A percentile compares a stretch with the other conserved stretches of the same genome.
Conservation (phyloP, 1,140 invertebrate genomes). For the Drosophila oshimai region DNA sequence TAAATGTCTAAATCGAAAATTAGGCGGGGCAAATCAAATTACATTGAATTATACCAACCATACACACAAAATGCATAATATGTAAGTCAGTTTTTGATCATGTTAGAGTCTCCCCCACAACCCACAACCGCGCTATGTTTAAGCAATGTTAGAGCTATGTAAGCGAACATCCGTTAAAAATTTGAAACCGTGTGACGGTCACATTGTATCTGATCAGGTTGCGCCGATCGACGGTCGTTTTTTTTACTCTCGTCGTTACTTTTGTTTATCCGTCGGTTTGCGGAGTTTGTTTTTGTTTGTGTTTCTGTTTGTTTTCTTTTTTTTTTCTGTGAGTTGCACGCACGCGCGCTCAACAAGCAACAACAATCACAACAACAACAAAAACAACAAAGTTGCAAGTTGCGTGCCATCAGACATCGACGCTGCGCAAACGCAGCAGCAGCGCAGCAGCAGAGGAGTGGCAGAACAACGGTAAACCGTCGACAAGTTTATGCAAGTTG, state of each 20-base stretch:
- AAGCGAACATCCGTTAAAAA: too few species aligned
- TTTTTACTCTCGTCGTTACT: not conserved
- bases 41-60: too few species aligned
- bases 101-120: too few species aligned
- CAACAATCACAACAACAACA: not conserved
- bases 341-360: not conserved
- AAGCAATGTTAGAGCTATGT: too few species aligned
- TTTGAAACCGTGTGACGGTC: too few species aligned
- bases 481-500: slow-evolving; percentile 39
- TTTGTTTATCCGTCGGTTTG: slow-evolving; percentile 14
- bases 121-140: too few species aligned
- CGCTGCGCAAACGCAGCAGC: slow-evolving; percentile 19
- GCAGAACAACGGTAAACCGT: slow-evolving; percentile 17
- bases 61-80: too few species aligned
- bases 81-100: too few species aligned
- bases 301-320: slow-evolving; percentile 2
- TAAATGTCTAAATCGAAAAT: too few species aligned
- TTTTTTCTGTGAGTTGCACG: not conserved
- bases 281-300: slow-evolving; percentile 5
- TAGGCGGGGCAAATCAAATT: too few species aligned
- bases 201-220: not conserved
- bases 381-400: slow-evolving; percentile 1
- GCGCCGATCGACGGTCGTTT: not conserved
- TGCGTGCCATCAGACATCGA: slow-evolving; percentile 27
- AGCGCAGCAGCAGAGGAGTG: not conserved